Conservation (phyloP, 1,140 invertebrate genomes). For the Geopemphigus sp. region DNA sequence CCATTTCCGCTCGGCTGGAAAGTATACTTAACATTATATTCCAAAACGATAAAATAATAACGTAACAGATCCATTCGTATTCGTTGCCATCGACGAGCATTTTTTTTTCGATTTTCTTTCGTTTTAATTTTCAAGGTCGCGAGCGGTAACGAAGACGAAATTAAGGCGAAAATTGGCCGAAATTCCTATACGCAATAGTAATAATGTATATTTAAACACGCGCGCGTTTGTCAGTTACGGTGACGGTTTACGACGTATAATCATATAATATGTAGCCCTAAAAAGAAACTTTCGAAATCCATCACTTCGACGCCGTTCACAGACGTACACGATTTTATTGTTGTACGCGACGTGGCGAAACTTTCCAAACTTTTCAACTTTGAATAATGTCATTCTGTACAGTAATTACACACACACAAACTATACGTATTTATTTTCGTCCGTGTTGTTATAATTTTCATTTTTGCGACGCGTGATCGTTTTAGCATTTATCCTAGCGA, state of each 20-base stretch:
- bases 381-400: constrained; percentile 4
- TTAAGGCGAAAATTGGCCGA: not conserved
- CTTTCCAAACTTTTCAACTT: constrained; percentile 28
- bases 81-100: too few relatives aligned
- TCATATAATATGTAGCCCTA: not conserved
- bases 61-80: too few relatives aligned
- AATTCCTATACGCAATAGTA: not conserved
- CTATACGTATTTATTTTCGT: not conserved
- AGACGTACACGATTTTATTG: constrained; percentile 34
- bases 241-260: too few relatives aligned
- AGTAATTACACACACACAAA: not conserved
- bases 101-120: too few relatives aligned
- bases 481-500: not conserved
- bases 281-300: constrained; percentile 43
- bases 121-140: too few relatives aligned
- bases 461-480: not conserved
- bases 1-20: too few relatives aligned
- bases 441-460: not conserved
- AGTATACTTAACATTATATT: too few relatives aligned
- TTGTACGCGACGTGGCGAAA: not conserved
- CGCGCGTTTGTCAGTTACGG: constrained; percentile 7
- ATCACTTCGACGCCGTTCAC: constrained; percentile 22
- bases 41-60: too few relatives aligned
- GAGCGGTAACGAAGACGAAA: not conserved
- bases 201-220: not conserved